These are phyloP conservation scores for Monomorium pharaonis DNA, from an alignment of 1,140 invertebrate genomes.

Conservation along the genomic window DNA sequence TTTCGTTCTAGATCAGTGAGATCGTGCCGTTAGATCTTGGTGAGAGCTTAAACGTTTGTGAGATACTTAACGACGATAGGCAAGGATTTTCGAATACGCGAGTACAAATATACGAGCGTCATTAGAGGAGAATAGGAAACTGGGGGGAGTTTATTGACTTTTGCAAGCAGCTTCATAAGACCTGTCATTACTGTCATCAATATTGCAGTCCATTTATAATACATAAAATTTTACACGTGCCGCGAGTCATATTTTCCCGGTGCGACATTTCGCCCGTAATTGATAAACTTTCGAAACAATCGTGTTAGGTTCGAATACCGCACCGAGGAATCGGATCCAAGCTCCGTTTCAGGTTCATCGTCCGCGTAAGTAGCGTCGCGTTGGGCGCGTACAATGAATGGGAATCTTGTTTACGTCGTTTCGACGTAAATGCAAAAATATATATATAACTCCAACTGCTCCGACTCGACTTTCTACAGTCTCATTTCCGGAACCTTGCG, in stretches of 20 bases:
- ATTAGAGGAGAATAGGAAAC: not conserved
- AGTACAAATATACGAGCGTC: not conserved
- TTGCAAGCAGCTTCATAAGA: not conserved
- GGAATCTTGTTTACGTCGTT: conserved; percentile 10
- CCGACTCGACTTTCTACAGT: conserved; percentile 64
- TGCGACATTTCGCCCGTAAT: not conserved
- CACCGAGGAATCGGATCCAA: not conserved
- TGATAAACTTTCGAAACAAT: not conserved
- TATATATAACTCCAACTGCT: not conserved
- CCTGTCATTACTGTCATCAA: not conserved
- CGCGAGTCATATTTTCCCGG: not conserved
- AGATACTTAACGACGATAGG: not conserved
- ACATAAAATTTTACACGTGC: not conserved
- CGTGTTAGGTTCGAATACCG: not conserved
- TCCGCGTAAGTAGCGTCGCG: not conserved
- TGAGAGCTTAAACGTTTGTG: not conserved
- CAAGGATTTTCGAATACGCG: not conserved
- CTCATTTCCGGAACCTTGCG: conserved; percentile 40
- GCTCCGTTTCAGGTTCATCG: not conserved
- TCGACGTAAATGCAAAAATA: conserved; percentile 25
- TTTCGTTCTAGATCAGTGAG: conserved; percentile 3
- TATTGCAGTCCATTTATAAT: no score
- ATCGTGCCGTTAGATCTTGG: not conserved
- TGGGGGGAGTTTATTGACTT: not conserved
- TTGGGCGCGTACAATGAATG: not conserved